Conservation (phyloP, 2,888 invertebrate genomes). For the Eulithis testata region DNA sequence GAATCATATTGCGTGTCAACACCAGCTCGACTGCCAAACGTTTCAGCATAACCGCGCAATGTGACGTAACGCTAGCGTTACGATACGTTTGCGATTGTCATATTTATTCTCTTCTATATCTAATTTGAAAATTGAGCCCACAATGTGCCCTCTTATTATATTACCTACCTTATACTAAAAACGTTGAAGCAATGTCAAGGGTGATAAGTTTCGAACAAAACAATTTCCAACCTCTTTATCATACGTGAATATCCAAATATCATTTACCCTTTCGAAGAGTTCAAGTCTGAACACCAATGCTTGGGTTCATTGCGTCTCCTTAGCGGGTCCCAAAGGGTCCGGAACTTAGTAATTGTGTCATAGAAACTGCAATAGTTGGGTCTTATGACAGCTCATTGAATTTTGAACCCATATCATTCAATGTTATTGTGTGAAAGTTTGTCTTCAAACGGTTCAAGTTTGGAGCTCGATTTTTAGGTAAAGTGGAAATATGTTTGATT, state of each 20-base stretch:
- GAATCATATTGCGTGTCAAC: too few relatives aligned
- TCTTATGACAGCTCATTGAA: constrained; percentile 31
- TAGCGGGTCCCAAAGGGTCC: constrained; percentile 24
- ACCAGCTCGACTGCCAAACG: too few relatives aligned
- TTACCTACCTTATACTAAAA: too few relatives aligned
- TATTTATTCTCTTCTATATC: too few relatives aligned
- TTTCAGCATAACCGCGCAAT: too few relatives aligned
- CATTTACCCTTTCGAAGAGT: constrained; percentile 20
- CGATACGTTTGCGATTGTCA: too few relatives aligned
- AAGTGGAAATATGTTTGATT: not conserved
- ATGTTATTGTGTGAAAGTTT: constrained; percentile 24
- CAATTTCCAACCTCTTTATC: constrained; percentile 14
- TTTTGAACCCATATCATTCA: constrained; percentile 33
- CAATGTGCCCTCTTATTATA: too few relatives aligned
- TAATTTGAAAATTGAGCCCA: too few relatives aligned
- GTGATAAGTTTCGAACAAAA: not conserved
- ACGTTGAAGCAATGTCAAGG: not conserved
- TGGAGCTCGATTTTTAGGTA: not conserved
- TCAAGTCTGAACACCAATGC: constrained; percentile 24
- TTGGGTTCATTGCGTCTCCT: constrained; percentile 27
- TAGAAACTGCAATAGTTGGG: constrained; percentile 28
- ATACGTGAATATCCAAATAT: constrained; percentile 23
- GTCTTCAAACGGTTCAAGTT: constrained; percentile 3
- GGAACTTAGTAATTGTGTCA: constrained; percentile 30
- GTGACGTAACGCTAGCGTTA: too few relatives aligned